Evolutionary conservation across 1,140 invertebrate species (phyloP).

Genomic region (Coptotermes formosanus): DNA sequence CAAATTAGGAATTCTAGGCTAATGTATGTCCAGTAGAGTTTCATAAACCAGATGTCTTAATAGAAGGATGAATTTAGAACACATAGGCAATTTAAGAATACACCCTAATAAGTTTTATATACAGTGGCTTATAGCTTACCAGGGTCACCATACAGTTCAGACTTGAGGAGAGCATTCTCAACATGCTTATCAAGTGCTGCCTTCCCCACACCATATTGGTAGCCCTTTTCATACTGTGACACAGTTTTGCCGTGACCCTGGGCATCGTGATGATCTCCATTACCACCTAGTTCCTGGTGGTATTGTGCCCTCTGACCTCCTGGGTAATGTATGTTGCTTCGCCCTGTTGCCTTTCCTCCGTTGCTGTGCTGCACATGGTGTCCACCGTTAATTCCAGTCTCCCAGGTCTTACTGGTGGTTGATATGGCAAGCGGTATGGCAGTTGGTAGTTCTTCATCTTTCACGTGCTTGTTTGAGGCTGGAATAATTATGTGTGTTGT

Average conservation of each 20-base stretch:
- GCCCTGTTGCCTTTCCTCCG: neutral
- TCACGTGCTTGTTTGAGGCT: neutral
- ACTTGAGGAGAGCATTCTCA: slow-evolving; percentile 47
- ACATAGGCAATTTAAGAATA: no score
- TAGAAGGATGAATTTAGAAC: no score
- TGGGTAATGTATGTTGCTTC: neutral
- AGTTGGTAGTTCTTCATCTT: neutral
- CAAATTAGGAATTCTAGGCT: no score
- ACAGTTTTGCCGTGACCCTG: slow-evolving; percentile 41
- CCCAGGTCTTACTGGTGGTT: neutral
- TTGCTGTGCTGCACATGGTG: neutral
- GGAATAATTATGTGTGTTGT: neutral
- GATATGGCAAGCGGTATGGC: neutral
- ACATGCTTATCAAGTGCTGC: slow-evolving; percentile 45
- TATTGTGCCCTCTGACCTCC: neutral
- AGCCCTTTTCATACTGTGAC: slow-evolving; percentile 45
- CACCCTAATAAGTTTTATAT: no score
- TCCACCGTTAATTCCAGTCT: neutral
- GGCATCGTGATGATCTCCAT: neutral
- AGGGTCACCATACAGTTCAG: slow-evolving; percentile 45
- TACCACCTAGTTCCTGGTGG: neutral
- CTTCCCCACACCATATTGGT: slow-evolving; percentile 42
- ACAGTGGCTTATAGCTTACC: slow-evolving; percentile 30
- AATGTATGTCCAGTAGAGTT: no score
- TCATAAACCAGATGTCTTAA: no score